A percentile compares a stretch with the other conserved stretches of the same genome.
Evolutionary conservation across 2,113 vertebrate species (phyloP).

Genomic region (Rynchops niger): DNA sequence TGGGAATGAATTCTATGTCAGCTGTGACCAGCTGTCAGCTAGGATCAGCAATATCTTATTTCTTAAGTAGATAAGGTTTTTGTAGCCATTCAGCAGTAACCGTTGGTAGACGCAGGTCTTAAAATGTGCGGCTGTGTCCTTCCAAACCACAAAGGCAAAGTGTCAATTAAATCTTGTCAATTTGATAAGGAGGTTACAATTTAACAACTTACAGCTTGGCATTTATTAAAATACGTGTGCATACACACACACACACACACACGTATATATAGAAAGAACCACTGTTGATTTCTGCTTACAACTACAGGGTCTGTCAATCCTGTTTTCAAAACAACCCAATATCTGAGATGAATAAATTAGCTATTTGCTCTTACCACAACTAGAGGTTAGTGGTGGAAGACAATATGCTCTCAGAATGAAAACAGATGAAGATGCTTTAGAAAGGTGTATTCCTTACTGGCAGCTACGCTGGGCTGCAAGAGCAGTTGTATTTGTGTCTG

Average conservation of each 20-base stretch:
- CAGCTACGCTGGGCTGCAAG: not conserved
- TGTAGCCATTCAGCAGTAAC: not conserved
- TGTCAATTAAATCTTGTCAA: not conserved
- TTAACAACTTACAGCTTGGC: not conserved
- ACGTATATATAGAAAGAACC: not conserved
- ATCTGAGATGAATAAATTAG: not conserved
- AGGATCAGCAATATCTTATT: not conserved
- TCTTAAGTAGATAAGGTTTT: fast-evolving
- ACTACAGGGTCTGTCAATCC: not conserved
- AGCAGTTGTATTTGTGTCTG: not conserved
- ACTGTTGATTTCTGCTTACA: not conserved
- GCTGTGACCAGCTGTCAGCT: no score
- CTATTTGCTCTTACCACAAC: not conserved
- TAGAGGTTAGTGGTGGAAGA: not conserved
- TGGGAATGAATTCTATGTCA: fast-evolving
- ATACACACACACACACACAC: not conserved
- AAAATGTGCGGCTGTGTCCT: not conserved
- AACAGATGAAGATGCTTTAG: not conserved
- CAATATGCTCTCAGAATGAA: fast-evolving
- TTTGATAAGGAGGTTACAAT: not conserved
- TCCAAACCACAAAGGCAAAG: not conserved
- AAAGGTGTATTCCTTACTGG: not conserved
- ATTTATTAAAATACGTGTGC: not conserved
- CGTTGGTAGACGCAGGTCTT: fast-evolving
- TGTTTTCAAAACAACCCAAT: not conserved